A percentile compares a stretch with the other conserved stretches of the same genome.
phyloP scores from a whole-genome alignment of 2,888 invertebrate species.

The Spisula solida region DNA sequence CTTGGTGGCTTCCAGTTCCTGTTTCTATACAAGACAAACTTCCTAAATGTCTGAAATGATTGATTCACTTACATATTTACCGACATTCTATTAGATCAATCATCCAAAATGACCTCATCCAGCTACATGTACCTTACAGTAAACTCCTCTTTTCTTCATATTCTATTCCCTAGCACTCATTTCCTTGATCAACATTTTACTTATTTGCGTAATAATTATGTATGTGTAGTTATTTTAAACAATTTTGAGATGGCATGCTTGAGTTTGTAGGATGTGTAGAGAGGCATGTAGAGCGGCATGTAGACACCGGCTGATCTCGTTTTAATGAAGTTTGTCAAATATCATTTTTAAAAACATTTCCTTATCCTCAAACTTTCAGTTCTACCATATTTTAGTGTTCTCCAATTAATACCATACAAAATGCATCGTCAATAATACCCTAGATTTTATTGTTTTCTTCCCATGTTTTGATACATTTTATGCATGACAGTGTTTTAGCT shows the following conservation, averaged over 20 bases:
- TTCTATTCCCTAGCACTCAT: background rate
- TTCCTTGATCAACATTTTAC: background rate
- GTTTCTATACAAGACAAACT: no score
- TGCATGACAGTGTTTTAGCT: constrained; percentile 20
- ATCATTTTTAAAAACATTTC: background rate
- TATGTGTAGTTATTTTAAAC: background rate
- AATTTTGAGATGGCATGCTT: background rate
- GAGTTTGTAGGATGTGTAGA: background rate
- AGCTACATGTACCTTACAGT: background rate
- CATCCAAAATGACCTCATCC: background rate
- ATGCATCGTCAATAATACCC: background rate
- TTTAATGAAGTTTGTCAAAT: background rate
- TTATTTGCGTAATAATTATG: background rate
- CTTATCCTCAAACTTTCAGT: background rate
- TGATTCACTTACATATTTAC: no score
- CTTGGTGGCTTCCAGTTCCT: no score
- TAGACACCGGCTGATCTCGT: background rate
- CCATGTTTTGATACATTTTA: background rate
- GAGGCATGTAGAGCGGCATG: background rate
- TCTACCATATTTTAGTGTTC: background rate
- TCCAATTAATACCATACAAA: background rate
- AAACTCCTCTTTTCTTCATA: background rate
- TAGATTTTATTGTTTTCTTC: constrained; percentile 14
- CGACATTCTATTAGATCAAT: background rate
- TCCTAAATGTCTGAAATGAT: no score